Conservation (phyloP, 2,113 vertebrate genomes). For the Bubo bubo region DNA sequence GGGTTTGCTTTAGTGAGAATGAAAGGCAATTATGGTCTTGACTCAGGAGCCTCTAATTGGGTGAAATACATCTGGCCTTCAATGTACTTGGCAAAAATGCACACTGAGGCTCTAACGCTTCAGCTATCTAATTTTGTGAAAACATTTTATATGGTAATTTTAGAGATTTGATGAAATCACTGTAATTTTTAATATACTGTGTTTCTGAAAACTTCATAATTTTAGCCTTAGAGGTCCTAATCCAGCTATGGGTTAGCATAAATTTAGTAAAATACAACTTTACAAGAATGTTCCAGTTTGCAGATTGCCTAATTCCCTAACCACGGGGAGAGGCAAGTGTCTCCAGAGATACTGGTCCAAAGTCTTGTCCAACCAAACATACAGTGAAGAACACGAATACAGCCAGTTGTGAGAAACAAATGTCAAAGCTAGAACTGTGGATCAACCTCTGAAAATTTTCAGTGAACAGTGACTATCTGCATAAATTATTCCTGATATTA, state of each 20-base stretch:
- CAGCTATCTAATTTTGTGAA: background rate
- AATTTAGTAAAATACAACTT: background rate
- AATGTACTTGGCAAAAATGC: background rate
- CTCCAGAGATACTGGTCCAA: background rate
- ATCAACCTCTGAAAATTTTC: background rate
- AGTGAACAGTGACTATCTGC: background rate
- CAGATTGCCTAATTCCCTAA: background rate
- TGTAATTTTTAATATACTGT: background rate
- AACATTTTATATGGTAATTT: background rate
- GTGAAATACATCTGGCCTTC: background rate
- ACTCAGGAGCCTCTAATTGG: background rate
- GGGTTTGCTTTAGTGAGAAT: background rate
- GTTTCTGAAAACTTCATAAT: background rate
- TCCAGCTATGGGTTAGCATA: background rate
- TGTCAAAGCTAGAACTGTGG: background rate
- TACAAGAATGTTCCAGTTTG: background rate
- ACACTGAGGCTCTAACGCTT: background rate
- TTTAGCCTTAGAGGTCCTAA: background rate
- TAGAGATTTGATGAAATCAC: background rate
- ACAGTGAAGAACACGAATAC: background rate
- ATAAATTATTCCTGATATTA: background rate
- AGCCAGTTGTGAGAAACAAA: background rate
- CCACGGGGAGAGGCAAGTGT: background rate
- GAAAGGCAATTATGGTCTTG: background rate
- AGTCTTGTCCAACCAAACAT: background rate